phyloP scores from a whole-genome alignment of 2,888 invertebrate species.

The Apodemia mormo region DNA sequence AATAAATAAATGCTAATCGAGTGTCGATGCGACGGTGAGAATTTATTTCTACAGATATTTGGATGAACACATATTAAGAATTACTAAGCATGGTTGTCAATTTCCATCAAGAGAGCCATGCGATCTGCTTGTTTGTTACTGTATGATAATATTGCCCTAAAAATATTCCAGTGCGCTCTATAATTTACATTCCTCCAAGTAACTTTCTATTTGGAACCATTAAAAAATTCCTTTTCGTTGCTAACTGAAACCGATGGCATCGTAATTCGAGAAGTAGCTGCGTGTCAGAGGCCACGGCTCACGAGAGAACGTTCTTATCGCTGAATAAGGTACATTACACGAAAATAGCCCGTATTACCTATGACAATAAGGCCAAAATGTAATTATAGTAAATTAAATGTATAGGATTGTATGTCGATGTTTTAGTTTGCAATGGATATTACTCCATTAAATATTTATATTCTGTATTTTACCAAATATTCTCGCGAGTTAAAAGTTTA shows the following conservation, averaged over 20 bases:
- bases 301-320: slow-evolving; percentile 15
- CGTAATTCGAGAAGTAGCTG: neutral
- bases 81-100: no score
- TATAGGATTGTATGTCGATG: neutral
- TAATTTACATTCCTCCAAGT: neutral
- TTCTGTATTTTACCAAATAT: neutral
- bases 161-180: neutral
- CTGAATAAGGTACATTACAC: neutral
- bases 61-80: no score
- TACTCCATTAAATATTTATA: slow-evolving; percentile 3
- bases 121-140: no score
- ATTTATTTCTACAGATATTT: no score
- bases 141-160: no score
- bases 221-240: slow-evolving; percentile 21
- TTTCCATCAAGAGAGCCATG: no score
- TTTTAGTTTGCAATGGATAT: slow-evolving; percentile 11
- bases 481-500: neutral
- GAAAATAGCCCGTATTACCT: neutral
- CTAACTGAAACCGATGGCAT: slow-evolving; percentile 19
- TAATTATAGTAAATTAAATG: neutral
- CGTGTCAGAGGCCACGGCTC: slow-evolving; percentile 24
- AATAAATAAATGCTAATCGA: no score
- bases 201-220: slow-evolving; percentile 40
- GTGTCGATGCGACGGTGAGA: no score
- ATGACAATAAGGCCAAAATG: neutral